Evolutionary conservation across 2,113 vertebrate genomes (phyloP).

Genomic region (Sylvia atricapilla): DNA sequence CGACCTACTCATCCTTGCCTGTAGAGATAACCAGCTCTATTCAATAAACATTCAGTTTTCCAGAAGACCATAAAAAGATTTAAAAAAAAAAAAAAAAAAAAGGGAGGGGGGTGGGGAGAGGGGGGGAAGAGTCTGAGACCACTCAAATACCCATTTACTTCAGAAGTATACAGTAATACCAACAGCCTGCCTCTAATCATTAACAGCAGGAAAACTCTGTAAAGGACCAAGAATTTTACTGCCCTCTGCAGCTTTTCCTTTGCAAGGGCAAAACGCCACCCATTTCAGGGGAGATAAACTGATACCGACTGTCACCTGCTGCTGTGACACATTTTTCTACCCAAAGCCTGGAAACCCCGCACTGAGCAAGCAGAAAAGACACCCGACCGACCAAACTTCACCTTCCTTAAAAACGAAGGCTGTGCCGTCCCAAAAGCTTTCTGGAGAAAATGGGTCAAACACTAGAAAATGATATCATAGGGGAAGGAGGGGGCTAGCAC

Average conservation of each 20-base stretch:
- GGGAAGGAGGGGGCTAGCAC: too few species aligned
- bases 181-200: not conserved
- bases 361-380: not conserved
- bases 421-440: not conserved
- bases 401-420: not conserved
- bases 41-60: not conserved
- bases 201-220: not conserved
- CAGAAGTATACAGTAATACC: not conserved
- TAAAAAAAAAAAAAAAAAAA: too few species aligned
- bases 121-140: not conserved
- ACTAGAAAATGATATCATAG: not conserved
- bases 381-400: not conserved
- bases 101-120: fast-evolving
- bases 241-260: constrained; percentile 67
- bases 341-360: not conserved
- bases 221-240: constrained; percentile 60
- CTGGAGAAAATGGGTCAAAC: constrained; percentile 22
- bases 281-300: not conserved
- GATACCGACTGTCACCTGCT: not conserved
- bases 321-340: not conserved
- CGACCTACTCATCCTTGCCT: not conserved
- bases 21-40: not conserved
- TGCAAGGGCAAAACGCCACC: constrained; percentile 9
- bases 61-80: not conserved
- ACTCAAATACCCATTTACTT: not conserved